Evolutionary conservation across 2,113 vertebrate species (phyloP), one percentile per base, ranked within the genome.

Genomic region (Neogobius melanostomus): DNA sequence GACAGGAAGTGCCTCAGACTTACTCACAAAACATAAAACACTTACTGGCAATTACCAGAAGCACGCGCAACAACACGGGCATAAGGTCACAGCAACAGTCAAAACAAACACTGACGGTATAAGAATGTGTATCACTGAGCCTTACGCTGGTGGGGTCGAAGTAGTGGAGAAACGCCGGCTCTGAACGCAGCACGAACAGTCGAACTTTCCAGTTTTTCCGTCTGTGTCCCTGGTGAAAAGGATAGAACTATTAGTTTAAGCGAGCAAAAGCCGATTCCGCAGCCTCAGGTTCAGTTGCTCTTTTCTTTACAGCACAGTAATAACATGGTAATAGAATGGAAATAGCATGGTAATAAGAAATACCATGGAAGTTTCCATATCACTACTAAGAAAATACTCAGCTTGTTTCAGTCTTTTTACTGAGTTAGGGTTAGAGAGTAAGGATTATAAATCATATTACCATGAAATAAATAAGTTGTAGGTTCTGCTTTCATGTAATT

Each of bases 191-290:
- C 71, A 98, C 95, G 77, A 99, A 99, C 67, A 93, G 94, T 53
- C 97, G 94, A 63, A 98, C 95, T 81, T 99, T 99, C 97, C 97
- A 99, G 92, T 98, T 99, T 85, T 98, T 98, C 66, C 96, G 93
- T 51, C 96, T 94, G 89, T 99, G 97, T 6, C 97, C 97, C 97
- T 98, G 84, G 28, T 17, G 70, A 74, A 14, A 5, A 7, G n/a
- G 1, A 44, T 10, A n/a, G 11, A 45, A 63, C 12, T 2, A 15
- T n/a, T 42, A 11, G 48, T 6, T 49, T 49, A 14, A 6, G 11
- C 17, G 6, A n/a, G 0, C 7, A 53, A 52, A n/a, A 16, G 7
- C n/a, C 8, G 7, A 9, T 53, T 17, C 17, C 7, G n/a, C 1
- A 16, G 51, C n/a, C 15, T 17, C 14, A 51, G 50, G 50, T n/a